Evolutionary conservation across 1,140 invertebrate species (phyloP).

Genomic region (Gonatopus flavifemur): DNA sequence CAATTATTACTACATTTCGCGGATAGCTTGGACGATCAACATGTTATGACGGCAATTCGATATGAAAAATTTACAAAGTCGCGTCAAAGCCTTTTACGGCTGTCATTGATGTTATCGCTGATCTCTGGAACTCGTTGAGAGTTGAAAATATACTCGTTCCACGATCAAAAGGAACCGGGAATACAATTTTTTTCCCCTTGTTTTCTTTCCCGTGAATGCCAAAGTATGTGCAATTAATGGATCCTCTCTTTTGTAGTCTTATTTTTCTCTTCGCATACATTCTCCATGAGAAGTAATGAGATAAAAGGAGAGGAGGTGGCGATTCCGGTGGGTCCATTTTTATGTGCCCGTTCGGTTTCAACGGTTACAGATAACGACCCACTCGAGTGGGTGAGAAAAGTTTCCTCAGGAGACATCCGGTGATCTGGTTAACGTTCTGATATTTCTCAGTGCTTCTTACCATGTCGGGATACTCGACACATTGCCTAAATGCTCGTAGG

Average conservation of each 20-base stretch:
- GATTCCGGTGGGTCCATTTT: too few species aligned
- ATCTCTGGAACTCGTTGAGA: too few species aligned
- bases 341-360: too few species aligned
- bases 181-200: too few species aligned
- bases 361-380: conserved; percentile 24
- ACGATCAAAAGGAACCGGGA: too few species aligned
- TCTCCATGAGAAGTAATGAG: too few species aligned
- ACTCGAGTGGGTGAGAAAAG: conserved; percentile 41
- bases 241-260: conserved; percentile 2
- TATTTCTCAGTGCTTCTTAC: too few species aligned
- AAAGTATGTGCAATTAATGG: too few species aligned
- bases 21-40: conserved; percentile 7
- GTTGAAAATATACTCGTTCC: too few species aligned
- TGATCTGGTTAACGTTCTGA: conserved; percentile 54
- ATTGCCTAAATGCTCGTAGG: conserved; percentile 6
- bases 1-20: conserved; percentile 11
- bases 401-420: conserved; percentile 52
- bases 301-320: conserved; percentile 16
- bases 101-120: too few species aligned
- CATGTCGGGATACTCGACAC: conserved; percentile 17
- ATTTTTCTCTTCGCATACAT: conserved; percentile 25
- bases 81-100: too few species aligned
- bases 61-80: conserved; percentile 13
- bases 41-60: neutral
- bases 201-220: too few species aligned